A percentile compares a stretch with the other conserved stretches of the same genome.
Conservation (phyloP, 2,888 invertebrate genomes). For the Horisme vitalbata region DNA sequence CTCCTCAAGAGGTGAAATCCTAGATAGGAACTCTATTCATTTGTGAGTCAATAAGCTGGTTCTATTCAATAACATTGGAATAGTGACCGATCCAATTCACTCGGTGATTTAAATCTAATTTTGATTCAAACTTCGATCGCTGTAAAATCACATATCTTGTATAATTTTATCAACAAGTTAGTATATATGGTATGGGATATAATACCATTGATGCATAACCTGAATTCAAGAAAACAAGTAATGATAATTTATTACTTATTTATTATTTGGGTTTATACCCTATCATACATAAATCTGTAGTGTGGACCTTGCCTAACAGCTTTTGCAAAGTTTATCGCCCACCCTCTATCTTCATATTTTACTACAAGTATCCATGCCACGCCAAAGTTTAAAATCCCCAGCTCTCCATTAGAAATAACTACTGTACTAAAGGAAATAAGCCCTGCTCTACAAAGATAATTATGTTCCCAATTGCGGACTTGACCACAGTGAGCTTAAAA, state of each 20-base stretch:
- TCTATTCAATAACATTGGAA: slow-evolving; percentile 39
- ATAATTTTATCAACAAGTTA: slow-evolving; percentile 24
- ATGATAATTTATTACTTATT: no score
- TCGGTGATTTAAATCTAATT: slow-evolving; percentile 49
- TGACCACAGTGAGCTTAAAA: slow-evolving; percentile 21
- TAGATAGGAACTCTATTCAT: slow-evolving; percentile 36
- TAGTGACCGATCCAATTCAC: slow-evolving; percentile 33
- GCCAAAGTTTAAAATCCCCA: neutral
- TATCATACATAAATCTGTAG: no score
- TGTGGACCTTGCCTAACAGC: neutral
- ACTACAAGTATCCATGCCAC: neutral
- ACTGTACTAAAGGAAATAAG: neutral
- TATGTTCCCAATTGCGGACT: slow-evolving; percentile 4
- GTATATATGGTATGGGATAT: neutral
- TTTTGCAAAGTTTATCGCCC: neutral
- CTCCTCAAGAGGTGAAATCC: slow-evolving; percentile 10
- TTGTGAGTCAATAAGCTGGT: slow-evolving; percentile 38
- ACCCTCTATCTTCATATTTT: neutral
- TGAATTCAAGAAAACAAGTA: no score
- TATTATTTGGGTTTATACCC: no score
- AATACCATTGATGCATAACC: no score
- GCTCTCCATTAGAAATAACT: slow-evolving; percentile 1
- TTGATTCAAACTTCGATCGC: slow-evolving; percentile 36
- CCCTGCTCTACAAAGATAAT: neutral
- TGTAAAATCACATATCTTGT: slow-evolving; percentile 36